A percentile compares a stretch with the other conserved stretches of the same genome.
Evolutionary conservation across 2,888 invertebrate species (phyloP).

Genomic region (Caenorhabditis imperialis): DNA sequence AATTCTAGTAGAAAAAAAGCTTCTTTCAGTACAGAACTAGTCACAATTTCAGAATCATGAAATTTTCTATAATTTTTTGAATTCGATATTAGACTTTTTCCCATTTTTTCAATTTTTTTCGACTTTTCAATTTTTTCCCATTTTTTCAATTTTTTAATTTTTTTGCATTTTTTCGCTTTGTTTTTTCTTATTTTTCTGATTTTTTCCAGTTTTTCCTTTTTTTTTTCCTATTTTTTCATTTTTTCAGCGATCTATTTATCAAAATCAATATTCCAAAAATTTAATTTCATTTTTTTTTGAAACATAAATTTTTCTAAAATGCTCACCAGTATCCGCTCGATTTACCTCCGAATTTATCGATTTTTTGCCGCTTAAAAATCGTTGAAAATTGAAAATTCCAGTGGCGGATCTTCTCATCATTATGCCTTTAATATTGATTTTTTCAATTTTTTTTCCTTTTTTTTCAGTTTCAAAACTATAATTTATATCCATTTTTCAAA

Average conservation of each 20-base stretch:
- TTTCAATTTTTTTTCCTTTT: too few relatives aligned
- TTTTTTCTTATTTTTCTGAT: neutral
- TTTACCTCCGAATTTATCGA: slow-evolving; percentile 10
- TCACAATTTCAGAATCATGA: too few relatives aligned
- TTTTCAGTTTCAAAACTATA: too few relatives aligned
- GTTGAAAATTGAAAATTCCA: neutral
- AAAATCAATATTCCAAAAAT: too few relatives aligned
- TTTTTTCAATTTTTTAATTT: slow-evolving; percentile 1
- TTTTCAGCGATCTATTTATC: too few relatives aligned
- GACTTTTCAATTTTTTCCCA: neutral
- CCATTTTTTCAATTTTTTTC: neutral
- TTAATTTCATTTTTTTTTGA: too few relatives aligned
- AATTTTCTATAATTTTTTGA: too few relatives aligned
- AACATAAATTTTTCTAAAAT: neutral
- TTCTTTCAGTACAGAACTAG: too few relatives aligned
- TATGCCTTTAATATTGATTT: slow-evolving; percentile 3
- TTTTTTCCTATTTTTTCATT: too few relatives aligned
- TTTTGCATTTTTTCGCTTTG: neutral
- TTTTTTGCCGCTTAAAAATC: slow-evolving; percentile 13
- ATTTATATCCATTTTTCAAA: too few relatives aligned
- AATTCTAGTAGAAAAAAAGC: too few relatives aligned
- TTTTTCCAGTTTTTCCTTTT: neutral
- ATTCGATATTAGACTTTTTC: neutral
- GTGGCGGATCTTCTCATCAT: slow-evolving; percentile 15
- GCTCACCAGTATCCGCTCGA: slow-evolving; percentile 44